phyloP scores from a whole-genome alignment of 2,797 vertebrate genomes.

The Ceyx erithaca region DNA sequence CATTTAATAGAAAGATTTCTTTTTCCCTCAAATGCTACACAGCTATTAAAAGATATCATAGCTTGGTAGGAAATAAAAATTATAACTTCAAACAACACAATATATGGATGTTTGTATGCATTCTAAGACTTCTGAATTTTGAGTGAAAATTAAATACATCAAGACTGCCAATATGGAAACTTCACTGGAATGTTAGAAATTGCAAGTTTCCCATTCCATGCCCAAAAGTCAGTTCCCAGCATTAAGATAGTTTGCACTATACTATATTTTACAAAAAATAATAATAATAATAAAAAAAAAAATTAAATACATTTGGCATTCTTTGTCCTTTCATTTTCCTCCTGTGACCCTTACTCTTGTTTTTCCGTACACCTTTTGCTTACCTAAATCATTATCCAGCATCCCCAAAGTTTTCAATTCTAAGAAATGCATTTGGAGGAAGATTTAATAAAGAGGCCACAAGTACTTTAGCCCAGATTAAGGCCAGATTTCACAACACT shows the following conservation, averaged over 20 bases:
- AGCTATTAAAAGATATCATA: conserved; percentile 47
- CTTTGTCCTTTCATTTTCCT: not conserved
- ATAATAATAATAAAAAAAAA: not conserved
- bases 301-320: not conserved
- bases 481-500: not conserved
- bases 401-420: not conserved
- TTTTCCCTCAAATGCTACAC: conserved; percentile 23
- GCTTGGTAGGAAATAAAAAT: conserved; percentile 37
- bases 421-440: not conserved
- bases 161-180: not conserved
- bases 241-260: not conserved
- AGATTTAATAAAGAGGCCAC: not conserved
- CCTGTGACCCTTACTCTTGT: not conserved
- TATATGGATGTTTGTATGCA: conserved; percentile 41
- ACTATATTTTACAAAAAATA: not conserved
- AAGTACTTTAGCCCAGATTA: not conserved
- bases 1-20: conserved; percentile 41
- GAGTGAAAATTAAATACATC: conserved; percentile 58
- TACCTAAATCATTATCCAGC: not conserved
- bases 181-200: not conserved
- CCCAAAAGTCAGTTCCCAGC: not conserved
- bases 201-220: not conserved
- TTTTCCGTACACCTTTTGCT: not conserved
- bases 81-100: conserved; percentile 38
- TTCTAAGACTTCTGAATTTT: conserved; percentile 46